Base-by-base conservation (phyloP, 2,113 vertebrate species). In the Loxodonta africana region DNA sequence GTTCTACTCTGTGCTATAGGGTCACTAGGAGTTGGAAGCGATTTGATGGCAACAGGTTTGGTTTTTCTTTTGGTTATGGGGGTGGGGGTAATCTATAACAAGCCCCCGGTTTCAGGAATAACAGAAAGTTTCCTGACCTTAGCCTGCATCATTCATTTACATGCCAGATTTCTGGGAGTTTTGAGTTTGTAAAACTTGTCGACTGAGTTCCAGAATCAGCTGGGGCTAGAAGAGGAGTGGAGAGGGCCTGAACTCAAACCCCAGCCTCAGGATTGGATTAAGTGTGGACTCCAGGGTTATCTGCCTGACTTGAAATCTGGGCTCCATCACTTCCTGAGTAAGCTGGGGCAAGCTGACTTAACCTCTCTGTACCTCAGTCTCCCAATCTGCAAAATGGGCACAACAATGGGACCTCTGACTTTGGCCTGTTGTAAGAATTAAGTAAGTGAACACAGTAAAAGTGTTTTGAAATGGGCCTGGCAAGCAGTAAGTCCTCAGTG, bases 351-450 rank as follows among this genome's bases (percentile, higher is more conserved):
- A 51, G 15, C 6, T 51, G 76, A 77, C 44, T 28, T 77, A 26
- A 12, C 12, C 26, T 48, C 23, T 77, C 33, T 44, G 71, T 1
- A 15, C 37, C 44, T 94, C 83, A 8, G 77, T 65, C n/a, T 48
- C 41, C 21, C 51, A 7, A 2, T 81, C 88, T 77, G 51, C 48
- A 84, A 76, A 81, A 92, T 85, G 91, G 91, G 90, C 60, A 44
- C 1, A 0, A 2, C 0, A 0, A 67, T 1, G 5, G 18, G 7
- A 1, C 28, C 44, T 84, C 88, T 14, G 65, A 62, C 25, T 83
- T 30, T 21, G 63, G 12, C 30, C 4, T 0, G 53, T 0, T 14
- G 37, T 21, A 51, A 15, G 77, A 87, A 69, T 65, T 18, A 46
- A 28, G 6, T 48, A 37, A 12, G 0, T 41, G 28, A 21, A 25